These are phyloP conservation scores for Dendroctonus valens DNA, from an alignment of 1,140 invertebrate species.

Conservation along the genomic window DNA sequence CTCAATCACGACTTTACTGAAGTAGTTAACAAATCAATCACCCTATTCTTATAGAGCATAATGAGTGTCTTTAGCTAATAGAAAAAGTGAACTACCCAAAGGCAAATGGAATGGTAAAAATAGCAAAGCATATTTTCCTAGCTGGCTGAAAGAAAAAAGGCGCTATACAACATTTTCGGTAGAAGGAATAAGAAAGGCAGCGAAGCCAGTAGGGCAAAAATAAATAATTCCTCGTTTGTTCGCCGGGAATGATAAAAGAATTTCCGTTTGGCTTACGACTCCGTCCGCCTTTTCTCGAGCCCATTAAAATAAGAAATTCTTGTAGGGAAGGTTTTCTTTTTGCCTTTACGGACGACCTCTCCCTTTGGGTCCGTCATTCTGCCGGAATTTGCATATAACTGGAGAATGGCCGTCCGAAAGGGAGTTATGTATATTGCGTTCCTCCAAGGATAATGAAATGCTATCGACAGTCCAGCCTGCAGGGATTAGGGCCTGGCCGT, in stretches of 20 bases:
- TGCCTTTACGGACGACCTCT: conserved; percentile 27
- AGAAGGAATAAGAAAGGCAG: conserved; percentile 15
- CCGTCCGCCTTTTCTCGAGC: conserved; percentile 19
- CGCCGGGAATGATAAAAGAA: conserved; percentile 30
- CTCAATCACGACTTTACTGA: too few species aligned
- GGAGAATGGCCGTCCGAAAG: conserved; percentile 26
- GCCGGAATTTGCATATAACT: conserved; percentile 30
- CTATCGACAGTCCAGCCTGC: conserved; percentile 13
- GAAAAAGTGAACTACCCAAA: too few species aligned
- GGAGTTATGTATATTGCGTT: conserved; percentile 30
- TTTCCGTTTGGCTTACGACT: conserved; percentile 31
- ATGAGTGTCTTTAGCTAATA: too few species aligned
- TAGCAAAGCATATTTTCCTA: too few species aligned
- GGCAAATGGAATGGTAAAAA: too few species aligned
- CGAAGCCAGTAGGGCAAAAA: conserved; percentile 30
- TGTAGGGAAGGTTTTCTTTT: conserved; percentile 25
- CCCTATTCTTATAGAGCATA: too few species aligned
- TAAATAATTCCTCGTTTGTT: conserved; percentile 33
- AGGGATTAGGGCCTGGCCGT: conserved; percentile 15
- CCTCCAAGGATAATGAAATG: conserved; percentile 30
- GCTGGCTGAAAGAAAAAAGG: too few species aligned
- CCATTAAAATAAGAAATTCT: conserved; percentile 33
- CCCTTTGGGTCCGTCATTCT: background rate
- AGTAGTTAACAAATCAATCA: too few species aligned
- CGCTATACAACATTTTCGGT: conserved; percentile 15